Evolutionary conservation across 1,140 invertebrate species (phyloP).

Genomic region (Hylaeus volcanicus): DNA sequence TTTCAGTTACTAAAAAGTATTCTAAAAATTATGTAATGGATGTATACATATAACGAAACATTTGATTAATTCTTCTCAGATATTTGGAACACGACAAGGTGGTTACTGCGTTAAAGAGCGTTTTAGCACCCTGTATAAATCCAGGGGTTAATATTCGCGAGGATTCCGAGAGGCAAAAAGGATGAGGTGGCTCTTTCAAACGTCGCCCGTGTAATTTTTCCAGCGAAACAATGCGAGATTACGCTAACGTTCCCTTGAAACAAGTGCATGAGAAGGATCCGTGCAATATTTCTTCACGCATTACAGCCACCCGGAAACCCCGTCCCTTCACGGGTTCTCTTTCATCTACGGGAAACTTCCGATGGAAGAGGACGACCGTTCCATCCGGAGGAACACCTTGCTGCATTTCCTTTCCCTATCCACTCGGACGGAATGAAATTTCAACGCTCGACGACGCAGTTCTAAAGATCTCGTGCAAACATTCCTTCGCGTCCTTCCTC

Average conservation of each 20-base stretch:
- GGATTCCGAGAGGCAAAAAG: background rate
- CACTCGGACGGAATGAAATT: background rate
- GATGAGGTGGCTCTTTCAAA: background rate
- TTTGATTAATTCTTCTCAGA: no score
- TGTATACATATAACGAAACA: no score
- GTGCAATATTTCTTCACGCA: background rate
- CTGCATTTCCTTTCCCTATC: background rate
- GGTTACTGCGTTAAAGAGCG: no score
- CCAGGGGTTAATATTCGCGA: background rate
- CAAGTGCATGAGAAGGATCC: background rate
- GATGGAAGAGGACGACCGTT: background rate
- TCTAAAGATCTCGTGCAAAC: background rate
- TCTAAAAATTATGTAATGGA: no score
- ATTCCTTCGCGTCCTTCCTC: background rate
- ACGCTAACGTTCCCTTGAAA: background rate
- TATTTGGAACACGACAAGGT: no score
- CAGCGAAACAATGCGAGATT: background rate
- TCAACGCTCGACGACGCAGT: background rate
- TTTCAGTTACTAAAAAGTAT: no score
- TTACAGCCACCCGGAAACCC: background rate
- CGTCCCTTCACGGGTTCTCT: background rate
- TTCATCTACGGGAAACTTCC: constrained; percentile 11
- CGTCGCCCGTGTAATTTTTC: background rate
- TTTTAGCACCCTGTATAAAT: no score
- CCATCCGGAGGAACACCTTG: background rate